phyloP scores from a whole-genome alignment of 2,113 vertebrate genomes.

The Microcebus lehilahytsara region DNA sequence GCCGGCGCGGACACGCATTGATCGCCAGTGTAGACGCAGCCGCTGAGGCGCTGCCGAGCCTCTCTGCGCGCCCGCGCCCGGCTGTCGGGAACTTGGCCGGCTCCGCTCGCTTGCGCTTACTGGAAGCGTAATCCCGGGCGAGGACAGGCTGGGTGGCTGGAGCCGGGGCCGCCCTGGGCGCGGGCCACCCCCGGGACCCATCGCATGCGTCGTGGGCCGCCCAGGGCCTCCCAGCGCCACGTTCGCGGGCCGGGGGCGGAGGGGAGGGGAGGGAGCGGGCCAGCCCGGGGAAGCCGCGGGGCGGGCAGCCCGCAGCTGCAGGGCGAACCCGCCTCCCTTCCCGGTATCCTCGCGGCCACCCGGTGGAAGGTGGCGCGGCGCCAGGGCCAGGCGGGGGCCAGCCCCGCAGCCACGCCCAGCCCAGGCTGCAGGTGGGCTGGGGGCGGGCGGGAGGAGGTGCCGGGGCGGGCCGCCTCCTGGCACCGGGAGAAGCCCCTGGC shows the following conservation, averaged over 20 bases:
- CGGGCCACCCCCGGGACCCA: background rate
- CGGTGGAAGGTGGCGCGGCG: background rate
- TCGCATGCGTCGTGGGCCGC: background rate
- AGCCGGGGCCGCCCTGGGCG: background rate
- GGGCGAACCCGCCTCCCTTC: background rate
- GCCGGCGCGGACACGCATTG: slow-evolving; percentile 34
- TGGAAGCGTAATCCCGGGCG: slow-evolving; percentile 57
- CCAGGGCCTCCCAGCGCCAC: background rate
- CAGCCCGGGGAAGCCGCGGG: background rate
- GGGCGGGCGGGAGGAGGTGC: too few species aligned
- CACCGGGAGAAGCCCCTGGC: background rate
- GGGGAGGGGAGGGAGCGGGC: background rate
- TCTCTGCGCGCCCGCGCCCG: slow-evolving; percentile 23
- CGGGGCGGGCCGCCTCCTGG: background rate
- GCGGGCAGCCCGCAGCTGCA: background rate
- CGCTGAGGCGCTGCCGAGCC: background rate
- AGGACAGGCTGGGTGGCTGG: background rate
- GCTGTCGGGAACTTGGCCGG: slow-evolving; percentile 70
- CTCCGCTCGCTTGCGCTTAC: slow-evolving; percentile 47
- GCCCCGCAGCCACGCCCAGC: background rate
- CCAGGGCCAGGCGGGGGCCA: background rate
- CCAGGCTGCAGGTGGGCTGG: background rate
- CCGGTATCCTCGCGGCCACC: background rate
- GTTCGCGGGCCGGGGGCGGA: background rate
- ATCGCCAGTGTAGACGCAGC: slow-evolving; percentile 16